These are phyloP conservation scores for Solenopsis fugax DNA, from an alignment of 1,140 invertebrate genomes.

Conservation along the genomic window DNA sequence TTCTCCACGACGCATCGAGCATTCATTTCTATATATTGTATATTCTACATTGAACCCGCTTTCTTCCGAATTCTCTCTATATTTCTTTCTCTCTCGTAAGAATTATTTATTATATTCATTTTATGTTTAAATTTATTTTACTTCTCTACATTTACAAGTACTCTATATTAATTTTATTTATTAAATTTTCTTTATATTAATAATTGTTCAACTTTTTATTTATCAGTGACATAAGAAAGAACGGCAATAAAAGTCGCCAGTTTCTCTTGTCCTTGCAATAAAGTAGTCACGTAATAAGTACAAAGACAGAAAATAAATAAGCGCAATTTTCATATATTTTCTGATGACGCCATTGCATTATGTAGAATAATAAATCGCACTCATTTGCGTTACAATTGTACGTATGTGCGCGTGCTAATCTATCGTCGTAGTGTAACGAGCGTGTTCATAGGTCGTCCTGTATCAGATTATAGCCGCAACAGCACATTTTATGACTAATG, in stretches of 20 bases:
- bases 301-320: conserved; percentile 10
- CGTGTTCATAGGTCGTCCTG: conserved; percentile 5
- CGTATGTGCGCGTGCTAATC: conserved; percentile 27
- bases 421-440: conserved; percentile 34
- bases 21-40: not conserved
- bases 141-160: not conserved
- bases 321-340: conserved; percentile 29
- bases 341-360: conserved; percentile 25
- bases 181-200: not conserved
- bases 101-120: not conserved
- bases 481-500: conserved; percentile 53
- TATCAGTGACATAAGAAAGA: not conserved
- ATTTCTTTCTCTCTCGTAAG: not conserved
- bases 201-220: not conserved
- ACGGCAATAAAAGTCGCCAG: not conserved
- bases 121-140: conserved; percentile 1
- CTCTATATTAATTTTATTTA: not conserved
- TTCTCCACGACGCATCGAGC: not conserved
- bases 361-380: conserved; percentile 50
- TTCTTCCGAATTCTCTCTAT: not conserved
- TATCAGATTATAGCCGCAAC: conserved; percentile 50
- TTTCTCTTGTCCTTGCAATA: not conserved
- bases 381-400: conserved; percentile 31
- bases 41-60: not conserved
- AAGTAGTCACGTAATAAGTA: conserved; percentile 4